These are phyloP conservation scores for Smittia sp. DNA, from an alignment of 2,888 invertebrate genomes.

Conservation along the genomic window DNA sequence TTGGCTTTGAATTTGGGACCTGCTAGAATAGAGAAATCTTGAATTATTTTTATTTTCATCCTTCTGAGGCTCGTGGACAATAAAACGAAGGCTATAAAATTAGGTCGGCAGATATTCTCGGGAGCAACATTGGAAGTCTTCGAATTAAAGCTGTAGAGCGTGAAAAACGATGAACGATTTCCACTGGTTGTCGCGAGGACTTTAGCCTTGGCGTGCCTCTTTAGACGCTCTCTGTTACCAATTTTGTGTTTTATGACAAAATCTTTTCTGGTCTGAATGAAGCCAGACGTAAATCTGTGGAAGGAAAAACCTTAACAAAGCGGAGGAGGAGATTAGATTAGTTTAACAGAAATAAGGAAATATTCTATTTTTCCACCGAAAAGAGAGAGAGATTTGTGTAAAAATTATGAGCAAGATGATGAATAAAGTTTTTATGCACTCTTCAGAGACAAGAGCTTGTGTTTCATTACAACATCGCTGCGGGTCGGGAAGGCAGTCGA, in stretches of 20 bases:
- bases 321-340: background rate
- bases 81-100: background rate
- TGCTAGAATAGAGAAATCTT: background rate
- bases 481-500: no score
- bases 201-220: no score
- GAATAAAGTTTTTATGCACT: slow-evolving; percentile 35
- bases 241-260: background rate
- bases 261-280: background rate
- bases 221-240: slow-evolving; percentile 20
- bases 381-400: slow-evolving; percentile 4
- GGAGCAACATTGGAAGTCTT: no score
- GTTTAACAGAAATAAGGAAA: slow-evolving; percentile 5
- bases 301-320: background rate
- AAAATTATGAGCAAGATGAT: slow-evolving; percentile 10
- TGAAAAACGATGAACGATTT: background rate
- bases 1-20: background rate
- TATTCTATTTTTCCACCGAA: slow-evolving; percentile 24
- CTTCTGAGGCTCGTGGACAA: background rate
- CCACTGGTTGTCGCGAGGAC: background rate
- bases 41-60: background rate
- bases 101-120: no score
- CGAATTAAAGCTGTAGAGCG: no score
- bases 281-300: background rate
- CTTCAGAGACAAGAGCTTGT: background rate
- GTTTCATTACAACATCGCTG: no score